Evolutionary conservation across 92 coral and sea anemone species (phyloP).

Genomic region (Epizoanthus ramosus): DNA sequence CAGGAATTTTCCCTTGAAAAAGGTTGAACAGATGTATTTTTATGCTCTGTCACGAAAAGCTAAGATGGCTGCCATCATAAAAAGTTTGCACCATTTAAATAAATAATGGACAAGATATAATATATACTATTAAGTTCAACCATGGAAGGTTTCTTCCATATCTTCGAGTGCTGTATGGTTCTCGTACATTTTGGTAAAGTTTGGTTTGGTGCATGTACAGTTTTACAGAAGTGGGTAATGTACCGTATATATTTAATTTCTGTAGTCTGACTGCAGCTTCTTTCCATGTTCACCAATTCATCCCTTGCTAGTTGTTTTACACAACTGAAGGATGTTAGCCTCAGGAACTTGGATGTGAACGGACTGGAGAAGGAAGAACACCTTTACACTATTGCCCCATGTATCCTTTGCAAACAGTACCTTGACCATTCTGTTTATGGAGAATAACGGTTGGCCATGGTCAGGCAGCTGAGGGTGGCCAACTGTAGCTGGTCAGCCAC

Average conservation of each 20-base stretch:
- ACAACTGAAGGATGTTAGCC: slow-evolving; percentile 63
- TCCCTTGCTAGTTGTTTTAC: slow-evolving; percentile 64
- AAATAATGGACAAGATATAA: too few relatives aligned
- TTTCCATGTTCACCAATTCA: background rate
- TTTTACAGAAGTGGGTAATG: background rate
- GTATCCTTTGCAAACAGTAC: slow-evolving; percentile 59
- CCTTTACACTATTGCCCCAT: slow-evolving; percentile 63
- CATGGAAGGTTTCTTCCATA: background rate
- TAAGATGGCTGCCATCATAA: too few relatives aligned
- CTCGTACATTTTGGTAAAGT: background rate
- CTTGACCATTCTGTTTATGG: too few relatives aligned
- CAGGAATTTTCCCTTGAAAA: too few relatives aligned
- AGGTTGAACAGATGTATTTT: too few relatives aligned
- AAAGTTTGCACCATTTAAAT: too few relatives aligned
- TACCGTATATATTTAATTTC: too few relatives aligned
- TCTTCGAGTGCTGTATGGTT: background rate
- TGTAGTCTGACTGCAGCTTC: background rate
- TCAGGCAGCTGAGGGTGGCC: too few relatives aligned
- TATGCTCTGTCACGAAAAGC: too few relatives aligned
- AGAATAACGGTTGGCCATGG: too few relatives aligned
- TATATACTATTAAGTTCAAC: too few relatives aligned
- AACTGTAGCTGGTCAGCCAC: too few relatives aligned
- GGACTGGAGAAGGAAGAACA: slow-evolving; percentile 65
- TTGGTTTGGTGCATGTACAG: background rate
- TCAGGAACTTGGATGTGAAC: slow-evolving; percentile 57